These are phyloP conservation scores for Acanthurus tractus DNA, from an alignment of 2,797 vertebrate species.

Conservation along the genomic window DNA sequence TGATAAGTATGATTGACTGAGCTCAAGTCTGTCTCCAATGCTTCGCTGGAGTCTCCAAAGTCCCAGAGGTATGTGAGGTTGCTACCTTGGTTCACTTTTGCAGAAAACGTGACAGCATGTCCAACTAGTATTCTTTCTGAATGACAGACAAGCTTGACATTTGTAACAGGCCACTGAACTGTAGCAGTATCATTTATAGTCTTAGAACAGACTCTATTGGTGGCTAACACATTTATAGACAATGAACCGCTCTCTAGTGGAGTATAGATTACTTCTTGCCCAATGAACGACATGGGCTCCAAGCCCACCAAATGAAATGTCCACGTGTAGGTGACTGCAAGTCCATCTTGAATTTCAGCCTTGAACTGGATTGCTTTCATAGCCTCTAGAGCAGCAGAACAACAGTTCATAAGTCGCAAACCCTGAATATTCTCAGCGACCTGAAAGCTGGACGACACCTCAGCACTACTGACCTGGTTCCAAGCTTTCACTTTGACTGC, in stretches of 20 bases:
- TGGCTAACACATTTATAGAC: constrained; percentile 76
- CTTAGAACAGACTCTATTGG: constrained; percentile 78
- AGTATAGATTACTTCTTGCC: constrained; percentile 78
- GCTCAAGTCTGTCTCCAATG: constrained; percentile 48
- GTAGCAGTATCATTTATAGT: constrained; percentile 53
- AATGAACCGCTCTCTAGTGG: constrained; percentile 75
- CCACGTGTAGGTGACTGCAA: constrained; percentile 80
- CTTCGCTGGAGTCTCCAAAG: constrained; percentile 78
- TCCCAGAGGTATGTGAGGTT: constrained; percentile 82
- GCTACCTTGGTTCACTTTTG: constrained; percentile 66
- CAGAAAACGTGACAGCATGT: constrained; percentile 72
- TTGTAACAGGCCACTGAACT: constrained; percentile 79
- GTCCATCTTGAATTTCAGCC: constrained; percentile 65
- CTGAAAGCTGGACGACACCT: constrained; percentile 59
- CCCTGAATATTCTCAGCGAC: constrained; percentile 77
- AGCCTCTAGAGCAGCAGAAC: constrained; percentile 71
- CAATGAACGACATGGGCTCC: constrained; percentile 52
- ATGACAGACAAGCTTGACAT: constrained; percentile 64
- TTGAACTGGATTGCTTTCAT: constrained; percentile 70
- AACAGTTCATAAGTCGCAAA: constrained; percentile 78
- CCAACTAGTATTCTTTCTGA: constrained; percentile 73
- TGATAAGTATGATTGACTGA: constrained; percentile 74
- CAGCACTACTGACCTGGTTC: constrained; percentile 80
- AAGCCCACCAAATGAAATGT: constrained; percentile 74
- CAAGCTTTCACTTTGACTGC: constrained; percentile 73